Evolutionary conservation across 1,140 invertebrate genomes (phyloP).

Genomic region (Oryctes rhinoceros): DNA sequence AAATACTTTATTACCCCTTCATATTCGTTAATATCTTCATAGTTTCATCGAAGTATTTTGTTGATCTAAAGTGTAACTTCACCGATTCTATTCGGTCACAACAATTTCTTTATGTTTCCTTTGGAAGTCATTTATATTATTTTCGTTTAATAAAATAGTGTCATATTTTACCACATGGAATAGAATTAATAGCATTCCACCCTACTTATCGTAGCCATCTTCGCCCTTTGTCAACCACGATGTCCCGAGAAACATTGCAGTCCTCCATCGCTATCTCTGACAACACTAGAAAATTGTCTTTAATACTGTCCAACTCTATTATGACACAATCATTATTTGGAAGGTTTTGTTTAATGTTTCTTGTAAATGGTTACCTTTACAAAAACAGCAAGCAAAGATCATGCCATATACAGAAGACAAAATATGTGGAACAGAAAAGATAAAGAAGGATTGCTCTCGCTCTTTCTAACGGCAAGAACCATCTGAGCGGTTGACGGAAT

Average conservation of each 20-base stretch:
- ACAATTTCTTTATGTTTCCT: neutral
- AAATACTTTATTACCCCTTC: constrained; percentile 19
- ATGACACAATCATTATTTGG: neutral
- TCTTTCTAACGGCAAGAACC: too few relatives aligned
- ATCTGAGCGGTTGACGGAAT: too few relatives aligned
- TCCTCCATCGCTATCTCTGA: neutral
- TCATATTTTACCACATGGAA: neutral
- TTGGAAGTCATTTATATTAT: neutral
- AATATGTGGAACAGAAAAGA: too few relatives aligned
- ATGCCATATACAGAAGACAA: neutral
- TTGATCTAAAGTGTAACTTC: neutral
- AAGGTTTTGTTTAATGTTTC: constrained; percentile 21
- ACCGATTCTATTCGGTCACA: neutral
- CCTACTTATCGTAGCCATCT: neutral
- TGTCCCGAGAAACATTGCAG: neutral
- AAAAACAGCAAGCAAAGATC: too few relatives aligned
- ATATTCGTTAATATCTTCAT: neutral
- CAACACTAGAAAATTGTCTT: neutral
- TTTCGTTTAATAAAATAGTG: neutral
- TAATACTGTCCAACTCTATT: neutral
- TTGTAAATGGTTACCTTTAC: neutral
- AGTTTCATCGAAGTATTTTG: neutral
- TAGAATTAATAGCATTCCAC: neutral
- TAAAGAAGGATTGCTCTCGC: too few relatives aligned
- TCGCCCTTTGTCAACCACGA: neutral